phyloP scores from a whole-genome alignment of 2,888 invertebrate species.

The Andricus curvator region DNA sequence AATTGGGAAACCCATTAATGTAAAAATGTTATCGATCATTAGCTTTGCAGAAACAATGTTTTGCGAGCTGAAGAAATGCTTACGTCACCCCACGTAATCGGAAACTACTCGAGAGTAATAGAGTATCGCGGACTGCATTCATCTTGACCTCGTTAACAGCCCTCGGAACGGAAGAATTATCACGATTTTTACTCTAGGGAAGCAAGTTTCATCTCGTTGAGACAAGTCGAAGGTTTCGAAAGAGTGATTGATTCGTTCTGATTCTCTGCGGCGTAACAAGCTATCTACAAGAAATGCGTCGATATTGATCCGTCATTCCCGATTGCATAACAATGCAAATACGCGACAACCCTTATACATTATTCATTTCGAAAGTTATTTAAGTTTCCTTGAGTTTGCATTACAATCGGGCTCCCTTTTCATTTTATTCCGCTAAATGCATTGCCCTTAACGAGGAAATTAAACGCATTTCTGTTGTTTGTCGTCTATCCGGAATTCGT shows the following conservation, averaged over 20 bases:
- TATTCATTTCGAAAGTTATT: constrained; percentile 19
- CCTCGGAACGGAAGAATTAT: not conserved
- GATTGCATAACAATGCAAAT: constrained; percentile 36
- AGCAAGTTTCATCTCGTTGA: not conserved
- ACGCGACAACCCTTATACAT: not conserved
- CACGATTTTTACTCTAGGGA: not conserved
- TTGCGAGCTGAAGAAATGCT: constrained; percentile 9
- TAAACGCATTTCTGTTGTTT: constrained; percentile 40
- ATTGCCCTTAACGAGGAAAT: constrained; percentile 19
- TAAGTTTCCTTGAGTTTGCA: constrained; percentile 15
- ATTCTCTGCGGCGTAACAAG: constrained; percentile 13
- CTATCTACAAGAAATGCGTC: constrained; percentile 6
- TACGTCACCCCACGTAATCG: constrained; percentile 6
- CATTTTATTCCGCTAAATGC: constrained; percentile 18
- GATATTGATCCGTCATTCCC: constrained; percentile 27
- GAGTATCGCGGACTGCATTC: not conserved
- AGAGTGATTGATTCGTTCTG: not conserved
- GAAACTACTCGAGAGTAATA: not conserved
- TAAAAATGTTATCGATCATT: not conserved
- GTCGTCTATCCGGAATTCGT: constrained; percentile 35
- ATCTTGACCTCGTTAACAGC: constrained; percentile 20
- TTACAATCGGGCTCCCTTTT: constrained; percentile 26
- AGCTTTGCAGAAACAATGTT: constrained; percentile 15
- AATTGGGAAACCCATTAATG: too few species aligned
- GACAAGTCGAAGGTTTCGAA: not conserved